Percentiles rank a stretch among this genome's conserved stretches.
These are phyloP conservation scores for Spodoptera exigua DNA, from an alignment of 2,888 invertebrate genomes.

Conservation along the genomic window DNA sequence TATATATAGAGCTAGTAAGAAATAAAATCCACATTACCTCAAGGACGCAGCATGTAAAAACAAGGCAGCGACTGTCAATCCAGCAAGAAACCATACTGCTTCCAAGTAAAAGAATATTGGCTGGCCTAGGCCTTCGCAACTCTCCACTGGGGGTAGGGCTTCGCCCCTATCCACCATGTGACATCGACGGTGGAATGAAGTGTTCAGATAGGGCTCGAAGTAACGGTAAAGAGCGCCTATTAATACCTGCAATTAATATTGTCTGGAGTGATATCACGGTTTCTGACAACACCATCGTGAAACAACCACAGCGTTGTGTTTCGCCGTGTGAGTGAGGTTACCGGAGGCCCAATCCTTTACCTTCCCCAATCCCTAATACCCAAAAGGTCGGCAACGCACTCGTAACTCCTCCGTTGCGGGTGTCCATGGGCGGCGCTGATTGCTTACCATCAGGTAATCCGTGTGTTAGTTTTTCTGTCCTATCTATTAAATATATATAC, in stretches of 20 bases:
- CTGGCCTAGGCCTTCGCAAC: conserved; percentile 94
- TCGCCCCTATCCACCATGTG: conserved; percentile 90
- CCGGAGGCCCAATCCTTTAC: too few species aligned
- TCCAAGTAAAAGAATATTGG: conserved; percentile 95
- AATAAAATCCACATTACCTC: conserved; percentile 86
- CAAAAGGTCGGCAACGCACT: too few species aligned
- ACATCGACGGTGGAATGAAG: conserved; percentile 76
- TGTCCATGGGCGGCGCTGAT: too few species aligned
- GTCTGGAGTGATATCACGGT: too few species aligned
- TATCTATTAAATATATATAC: too few species aligned
- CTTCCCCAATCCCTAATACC: too few species aligned
- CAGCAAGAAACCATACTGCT: conserved; percentile 93
- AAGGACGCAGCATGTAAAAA: conserved; percentile 92
- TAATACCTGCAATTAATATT: conserved; percentile 72
- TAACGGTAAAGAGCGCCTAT: conserved; percentile 78
- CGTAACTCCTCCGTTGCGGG: too few species aligned
- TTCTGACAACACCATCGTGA: too few species aligned
- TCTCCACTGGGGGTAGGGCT: conserved; percentile 90
- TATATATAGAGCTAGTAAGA: neutral
- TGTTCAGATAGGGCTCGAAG: conserved; percentile 75
- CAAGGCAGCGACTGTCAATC: conserved; percentile 91
- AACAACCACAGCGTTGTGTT: too few species aligned
- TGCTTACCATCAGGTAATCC: too few species aligned
- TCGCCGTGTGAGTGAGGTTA: too few species aligned
- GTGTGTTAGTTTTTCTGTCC: too few species aligned